phyloP scores from a whole-genome alignment of 1,140 invertebrate genomes.

The Nomia melanderi region DNA sequence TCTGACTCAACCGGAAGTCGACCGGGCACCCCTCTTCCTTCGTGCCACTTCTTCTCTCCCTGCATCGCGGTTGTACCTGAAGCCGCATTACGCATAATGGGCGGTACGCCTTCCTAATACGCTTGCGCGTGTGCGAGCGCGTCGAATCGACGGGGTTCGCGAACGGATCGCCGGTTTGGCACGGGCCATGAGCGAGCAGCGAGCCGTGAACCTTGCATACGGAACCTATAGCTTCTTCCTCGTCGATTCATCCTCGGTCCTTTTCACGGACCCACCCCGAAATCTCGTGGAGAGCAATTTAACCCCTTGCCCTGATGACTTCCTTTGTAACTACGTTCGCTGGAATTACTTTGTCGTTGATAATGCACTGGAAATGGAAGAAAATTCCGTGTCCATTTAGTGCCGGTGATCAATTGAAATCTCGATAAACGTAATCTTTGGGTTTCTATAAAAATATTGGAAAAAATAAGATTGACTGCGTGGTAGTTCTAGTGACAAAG shows the following conservation, averaged over 20 bases:
- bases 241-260: constrained; percentile 33
- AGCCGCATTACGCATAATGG: constrained; percentile 66
- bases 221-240: too few relatives aligned
- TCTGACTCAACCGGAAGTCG: constrained; percentile 67
- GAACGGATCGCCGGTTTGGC: constrained; percentile 28
- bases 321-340: too few relatives aligned
- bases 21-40: constrained; percentile 65
- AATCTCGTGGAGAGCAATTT: background rate
- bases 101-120: constrained; percentile 55
- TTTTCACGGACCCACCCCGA: background rate
- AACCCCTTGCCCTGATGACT: too few relatives aligned
- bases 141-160: constrained; percentile 5
- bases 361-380: too few relatives aligned
- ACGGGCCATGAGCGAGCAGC: constrained; percentile 28
- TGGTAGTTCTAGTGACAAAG: too few relatives aligned
- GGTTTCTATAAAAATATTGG: too few relatives aligned
- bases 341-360: too few relatives aligned
- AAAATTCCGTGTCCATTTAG: too few relatives aligned
- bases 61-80: constrained; percentile 52
- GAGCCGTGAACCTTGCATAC: constrained; percentile 39
- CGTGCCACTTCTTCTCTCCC: constrained; percentile 57
- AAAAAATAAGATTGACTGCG: too few relatives aligned
- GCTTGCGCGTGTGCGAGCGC: constrained; percentile 40
- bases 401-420: too few relatives aligned
- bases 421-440: too few relatives aligned